Percentiles rank a stretch among this genome's conserved stretches.
These are phyloP conservation scores for Cylas formicarius DNA, from an alignment of 1,140 invertebrate species.

Conservation along the genomic window DNA sequence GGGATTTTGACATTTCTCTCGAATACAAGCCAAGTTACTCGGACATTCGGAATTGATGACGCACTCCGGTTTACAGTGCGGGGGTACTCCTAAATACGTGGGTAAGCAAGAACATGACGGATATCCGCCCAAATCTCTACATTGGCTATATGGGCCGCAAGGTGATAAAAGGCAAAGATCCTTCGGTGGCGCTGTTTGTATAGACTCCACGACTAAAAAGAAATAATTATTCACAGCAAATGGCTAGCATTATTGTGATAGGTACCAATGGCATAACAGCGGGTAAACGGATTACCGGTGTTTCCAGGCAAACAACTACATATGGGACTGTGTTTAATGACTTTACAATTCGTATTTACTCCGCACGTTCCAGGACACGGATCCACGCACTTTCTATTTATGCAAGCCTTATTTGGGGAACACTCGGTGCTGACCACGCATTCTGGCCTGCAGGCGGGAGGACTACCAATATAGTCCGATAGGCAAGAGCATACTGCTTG, in stretches of 20 bases:
- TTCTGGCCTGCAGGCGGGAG: constrained; percentile 67
- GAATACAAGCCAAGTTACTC: constrained; percentile 61
- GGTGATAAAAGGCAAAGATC: constrained; percentile 71
- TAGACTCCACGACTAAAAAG: too few relatives aligned
- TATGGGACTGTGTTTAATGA: constrained; percentile 58
- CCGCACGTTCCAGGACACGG: constrained; percentile 72
- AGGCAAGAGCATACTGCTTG: constrained; percentile 55
- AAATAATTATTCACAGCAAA: too few relatives aligned
- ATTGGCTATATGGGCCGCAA: constrained; percentile 74
- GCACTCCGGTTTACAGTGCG: constrained; percentile 67
- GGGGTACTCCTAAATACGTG: constrained; percentile 59
- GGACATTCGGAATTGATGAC: constrained; percentile 65
- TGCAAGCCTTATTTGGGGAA: constrained; percentile 61
- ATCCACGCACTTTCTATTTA: constrained; percentile 66
- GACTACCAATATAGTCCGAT: constrained; percentile 57
- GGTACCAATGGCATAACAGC: constrained; percentile 53
- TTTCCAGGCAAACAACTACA: constrained; percentile 47
- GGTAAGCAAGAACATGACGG: constrained; percentile 59
- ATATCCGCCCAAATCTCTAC: constrained; percentile 52
- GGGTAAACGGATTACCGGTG: constrained; percentile 52
- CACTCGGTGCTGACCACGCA: constrained; percentile 79
- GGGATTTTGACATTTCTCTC: constrained; percentile 64
- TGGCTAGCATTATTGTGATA: too few relatives aligned
- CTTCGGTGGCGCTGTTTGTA: constrained; percentile 37
- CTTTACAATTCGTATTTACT: constrained; percentile 62